Base-by-base conservation (phyloP, 2,888 invertebrate species). In the Sesamia inferens region DNA sequence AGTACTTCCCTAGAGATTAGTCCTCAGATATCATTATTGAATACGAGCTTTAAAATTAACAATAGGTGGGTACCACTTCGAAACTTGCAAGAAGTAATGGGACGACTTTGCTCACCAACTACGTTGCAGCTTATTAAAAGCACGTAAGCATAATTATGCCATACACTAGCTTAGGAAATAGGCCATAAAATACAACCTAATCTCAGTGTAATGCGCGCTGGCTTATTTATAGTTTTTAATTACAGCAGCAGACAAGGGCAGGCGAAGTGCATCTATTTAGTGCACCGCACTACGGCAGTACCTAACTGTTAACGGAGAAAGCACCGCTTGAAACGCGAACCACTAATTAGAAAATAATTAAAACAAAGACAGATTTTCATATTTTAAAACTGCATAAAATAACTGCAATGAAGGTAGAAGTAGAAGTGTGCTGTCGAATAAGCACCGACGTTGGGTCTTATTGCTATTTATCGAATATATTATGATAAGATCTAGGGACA, bases 221-320 rank as follows among this genome's bases (percentile, higher is more conserved):
- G 61, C 62, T 84, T 84, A 77, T 84, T 79, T 84, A 84, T 77
- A 71, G 75, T 61, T 69, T 81, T 77, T 84, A 79, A 84, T 84
- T 84, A 77, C 48, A 58, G 68, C 16, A 54, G 31, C 65, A 72
- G 68, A 71, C 76, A 82, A 77, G 79, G 69, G 59, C 68, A 71
- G 44, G 61, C 55, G 31, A 48, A 59, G 59, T 81, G 66, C 74
- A 82, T 77, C 73, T 63, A 22, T 68, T 77, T 63, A 71, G 64
- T 79, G 58, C 22, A 31, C 11, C 24, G 66, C 64, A 47, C 69
- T 64, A 68, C 47, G n/a, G 58, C 67, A 42, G 44, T 31, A 24
- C 47, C 57, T 62, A 16, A 31, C 55, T 39, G 19, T 47, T 48
- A 42, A 19, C 39, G 47, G 31, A 47, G 71, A 64, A 74, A 84